Evolutionary conservation across 2,888 invertebrate genomes (phyloP).

Genomic region (Rotaria macrura): DNA sequence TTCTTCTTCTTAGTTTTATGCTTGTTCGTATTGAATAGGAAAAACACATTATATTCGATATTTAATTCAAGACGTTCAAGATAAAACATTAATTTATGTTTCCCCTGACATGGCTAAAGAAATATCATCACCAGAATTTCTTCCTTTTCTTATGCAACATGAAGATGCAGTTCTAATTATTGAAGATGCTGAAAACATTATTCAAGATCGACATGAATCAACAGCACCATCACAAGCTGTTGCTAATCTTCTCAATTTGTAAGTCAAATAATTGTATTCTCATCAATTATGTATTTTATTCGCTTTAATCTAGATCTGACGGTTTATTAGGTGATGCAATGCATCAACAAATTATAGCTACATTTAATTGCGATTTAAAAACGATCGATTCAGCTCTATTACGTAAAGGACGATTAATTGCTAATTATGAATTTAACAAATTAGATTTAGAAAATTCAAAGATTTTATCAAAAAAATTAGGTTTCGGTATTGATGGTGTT

Average conservation of each 20-base stretch:
- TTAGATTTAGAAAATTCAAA: background rate
- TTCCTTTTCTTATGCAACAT: background rate
- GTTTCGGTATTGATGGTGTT: background rate
- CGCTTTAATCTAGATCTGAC: background rate
- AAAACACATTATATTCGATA: conserved; percentile 1
- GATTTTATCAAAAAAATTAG: background rate
- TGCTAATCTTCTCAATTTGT: background rate
- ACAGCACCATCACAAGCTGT: background rate
- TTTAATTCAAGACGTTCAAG: background rate
- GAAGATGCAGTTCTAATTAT: background rate
- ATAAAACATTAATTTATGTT: background rate
- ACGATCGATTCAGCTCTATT: background rate
- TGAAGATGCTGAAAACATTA: background rate
- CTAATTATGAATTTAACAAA: conserved; percentile 1
- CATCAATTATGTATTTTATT: too few relatives aligned
- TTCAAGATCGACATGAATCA: background rate
- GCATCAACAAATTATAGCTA: conserved; percentile 1
- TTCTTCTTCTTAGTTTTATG: too few relatives aligned
- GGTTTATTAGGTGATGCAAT: background rate
- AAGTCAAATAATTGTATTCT: too few relatives aligned
- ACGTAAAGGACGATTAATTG: background rate
- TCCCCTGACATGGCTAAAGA: background rate
- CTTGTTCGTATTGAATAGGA: background rate
- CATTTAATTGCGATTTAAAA: background rate
- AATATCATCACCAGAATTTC: background rate